Conservation (phyloP, 2,113 vertebrate genomes). For the Odobenus rosmarus region DNA sequence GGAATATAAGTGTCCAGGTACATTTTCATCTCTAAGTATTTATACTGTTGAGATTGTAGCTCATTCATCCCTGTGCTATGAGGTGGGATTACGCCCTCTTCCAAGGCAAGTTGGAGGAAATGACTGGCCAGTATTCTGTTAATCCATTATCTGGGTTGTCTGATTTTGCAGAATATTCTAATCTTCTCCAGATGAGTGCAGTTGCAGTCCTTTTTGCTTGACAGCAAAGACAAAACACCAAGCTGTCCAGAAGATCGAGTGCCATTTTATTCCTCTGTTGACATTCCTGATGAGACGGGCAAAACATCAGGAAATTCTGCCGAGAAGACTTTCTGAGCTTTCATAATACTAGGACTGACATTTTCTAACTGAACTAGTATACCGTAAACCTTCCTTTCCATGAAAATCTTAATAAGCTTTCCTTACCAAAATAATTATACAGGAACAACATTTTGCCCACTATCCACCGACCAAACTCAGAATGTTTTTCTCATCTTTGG, state of each 20-base stretch:
- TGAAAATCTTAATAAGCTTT: conserved; percentile 52
- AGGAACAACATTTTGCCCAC: neutral
- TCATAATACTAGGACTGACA: conserved; percentile 76
- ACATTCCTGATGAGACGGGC: conserved; percentile 76
- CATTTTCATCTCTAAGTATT: neutral
- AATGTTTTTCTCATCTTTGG: neutral
- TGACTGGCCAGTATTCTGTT: neutral
- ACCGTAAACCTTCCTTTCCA: neutral
- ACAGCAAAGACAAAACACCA: conserved; percentile 82
- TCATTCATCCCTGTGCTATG: neutral
- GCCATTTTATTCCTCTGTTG: conserved; percentile 77
- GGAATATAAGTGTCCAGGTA: neutral
- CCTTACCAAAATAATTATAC: conserved; percentile 24
- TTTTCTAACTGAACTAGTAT: conserved; percentile 62
- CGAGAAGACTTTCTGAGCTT: conserved; percentile 60
- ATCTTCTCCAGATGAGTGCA: conserved; percentile 75
- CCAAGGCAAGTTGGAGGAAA: neutral
- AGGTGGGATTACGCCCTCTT: neutral
- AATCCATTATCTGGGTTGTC: conserved; percentile 73
- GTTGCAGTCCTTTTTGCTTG: conserved; percentile 74
- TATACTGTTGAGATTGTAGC: conserved; percentile 4
- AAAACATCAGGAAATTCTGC: conserved; percentile 78
- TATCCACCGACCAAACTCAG: neutral
- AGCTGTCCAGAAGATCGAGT: conserved; percentile 80
- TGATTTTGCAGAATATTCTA: conserved; percentile 76